Evolutionary conservation across 2,888 invertebrate species (phyloP), one percentile per base, ranked within the genome.

Genomic region (Azorinus chamasolen): DNA sequence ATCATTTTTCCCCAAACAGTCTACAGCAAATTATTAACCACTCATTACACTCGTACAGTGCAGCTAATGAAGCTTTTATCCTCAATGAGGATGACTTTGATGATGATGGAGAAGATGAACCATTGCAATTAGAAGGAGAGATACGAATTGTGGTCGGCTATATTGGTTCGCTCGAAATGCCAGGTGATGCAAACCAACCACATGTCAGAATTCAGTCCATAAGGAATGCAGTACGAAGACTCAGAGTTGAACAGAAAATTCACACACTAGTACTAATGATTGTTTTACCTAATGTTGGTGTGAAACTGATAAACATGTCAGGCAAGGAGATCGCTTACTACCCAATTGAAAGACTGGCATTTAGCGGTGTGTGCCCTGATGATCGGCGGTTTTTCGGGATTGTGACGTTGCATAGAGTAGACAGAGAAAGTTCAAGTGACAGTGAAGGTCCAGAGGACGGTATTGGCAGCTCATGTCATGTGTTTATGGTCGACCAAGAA

Each of bases 91-190:
- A 80, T 25, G 82, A 83, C 32, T 73, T 65, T 59, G 83, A 81
- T 37, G 83, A 79, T 37, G 83, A 78, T 3, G 83, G 82, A 24
- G 85, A 83, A 46, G 79, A 82, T 64, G 79, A 79, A 10, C 62
- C 77, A 39, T 53, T 70, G 25, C 50, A 64, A 27, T 70, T 73
- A 27, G 81, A 81, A 39, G 65, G 58, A 22, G 81, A 87, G 39
- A 83, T 87, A 22, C 77, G 84, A 46, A 90, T 89, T 50, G 95
- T 93, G 24, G 91, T 99, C 0, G 98, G 98, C 0, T 99, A 99
- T 93, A 94, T 99, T 55, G 98, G 98, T 24, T 98, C 98, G 1
- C 97, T 99, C 79, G 98, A 98, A 93, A 98, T 98, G 94, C 98
- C 98, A 0, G 92, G 93, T 69, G 93, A 93, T 79, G 88, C 91